A percentile compares a stretch with the other conserved stretches of the same genome.
Evolutionary conservation across 64 coral and sea anemone species (phyloP).

Genomic region (Dendrophyllia cribrosa): DNA sequence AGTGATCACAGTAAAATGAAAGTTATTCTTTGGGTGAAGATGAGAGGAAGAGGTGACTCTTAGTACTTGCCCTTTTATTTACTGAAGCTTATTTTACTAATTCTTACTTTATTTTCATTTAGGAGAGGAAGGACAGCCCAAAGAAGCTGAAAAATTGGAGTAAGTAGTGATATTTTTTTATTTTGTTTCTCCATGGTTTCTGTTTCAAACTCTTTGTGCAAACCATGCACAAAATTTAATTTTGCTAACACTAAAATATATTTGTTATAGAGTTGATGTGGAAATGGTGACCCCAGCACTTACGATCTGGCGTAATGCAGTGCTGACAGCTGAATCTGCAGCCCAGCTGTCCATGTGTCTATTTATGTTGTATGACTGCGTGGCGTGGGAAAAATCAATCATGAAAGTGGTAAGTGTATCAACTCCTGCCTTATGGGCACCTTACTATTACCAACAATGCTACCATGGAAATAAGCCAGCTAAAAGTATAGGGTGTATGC

Average conservation of each 20-base stretch:
- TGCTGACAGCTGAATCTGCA: constrained; percentile 66
- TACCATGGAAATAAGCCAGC: too few species aligned
- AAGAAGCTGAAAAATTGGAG: constrained; percentile 28
- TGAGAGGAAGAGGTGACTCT: too few species aligned
- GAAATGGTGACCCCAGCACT: constrained; percentile 79
- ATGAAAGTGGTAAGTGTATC: constrained; percentile 96
- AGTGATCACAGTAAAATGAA: too few species aligned
- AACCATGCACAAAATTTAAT: too few species aligned
- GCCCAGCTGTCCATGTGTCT: constrained; percentile 93
- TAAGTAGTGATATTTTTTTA: neutral
- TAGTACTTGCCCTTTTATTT: too few species aligned
- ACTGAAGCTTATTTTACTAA: too few species aligned
- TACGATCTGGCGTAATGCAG: constrained; percentile 87
- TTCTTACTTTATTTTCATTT: neutral
- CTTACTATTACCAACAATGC: too few species aligned
- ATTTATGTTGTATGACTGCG: constrained; percentile 79
- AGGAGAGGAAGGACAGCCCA: constrained; percentile 23
- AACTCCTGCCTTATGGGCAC: too few species aligned
- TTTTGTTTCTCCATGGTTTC: neutral
- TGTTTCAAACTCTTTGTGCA: too few species aligned
- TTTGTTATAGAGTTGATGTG: neutral
- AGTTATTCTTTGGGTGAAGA: too few species aligned
- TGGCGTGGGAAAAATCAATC: constrained; percentile 98
- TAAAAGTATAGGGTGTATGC: too few species aligned
- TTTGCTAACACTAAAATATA: too few species aligned